Base-by-base conservation (phyloP, 2,888 invertebrate genomes). In the Melanotus villosus region DNA sequence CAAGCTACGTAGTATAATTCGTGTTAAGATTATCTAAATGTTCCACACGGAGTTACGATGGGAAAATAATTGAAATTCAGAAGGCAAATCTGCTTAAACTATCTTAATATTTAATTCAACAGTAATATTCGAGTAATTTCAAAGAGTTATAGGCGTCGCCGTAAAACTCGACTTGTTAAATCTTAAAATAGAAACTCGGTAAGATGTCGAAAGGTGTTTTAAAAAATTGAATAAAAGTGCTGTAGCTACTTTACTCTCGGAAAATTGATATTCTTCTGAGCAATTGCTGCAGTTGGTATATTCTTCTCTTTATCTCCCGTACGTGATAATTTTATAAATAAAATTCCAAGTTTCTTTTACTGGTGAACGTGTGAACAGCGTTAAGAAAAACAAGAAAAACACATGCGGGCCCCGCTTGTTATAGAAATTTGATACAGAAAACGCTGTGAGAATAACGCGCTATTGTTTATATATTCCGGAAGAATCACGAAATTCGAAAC, bases 381-480 rank as follows among this genome's bases (percentile, higher is more conserved):
- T 41, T 58, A 41, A 65, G n/a, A n/a, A 50, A 45, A 34, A 32
- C 41, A 34, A 45, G 34, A 47, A 36, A n/a, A 45, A 54, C 56
- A 57, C 50, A 70, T 66, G 70, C 67, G 60, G 70, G 65, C 54
- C 26, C 54, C 41, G 32, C 47, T 38, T 36, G 34, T 54, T 54
- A 56, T 36, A 65, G 70, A 65, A 70, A 70, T 66, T 54, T 62
- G 62, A 70, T 70, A 62, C 65, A 1, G 36, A 21, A 30, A 38
- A 43, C 50, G 50, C n/a, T 62, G 36, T 45, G 60, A 65, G 65
- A 70, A 66, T 50, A 64, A 54, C 34, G 12, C 38, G 16, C 54
- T 32, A 65, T 69, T 69, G 69, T 69, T 69, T 69, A 69, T 59
- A 38, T 50, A 63, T 63, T 68, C 68, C 63, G 58, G 64, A 68